A percentile compares a stretch with the other conserved stretches of the same genome.
These are phyloP conservation scores for Kuschelorhynchus macadamiae DNA, from an alignment of 2,888 invertebrate species.

Conservation along the genomic window DNA sequence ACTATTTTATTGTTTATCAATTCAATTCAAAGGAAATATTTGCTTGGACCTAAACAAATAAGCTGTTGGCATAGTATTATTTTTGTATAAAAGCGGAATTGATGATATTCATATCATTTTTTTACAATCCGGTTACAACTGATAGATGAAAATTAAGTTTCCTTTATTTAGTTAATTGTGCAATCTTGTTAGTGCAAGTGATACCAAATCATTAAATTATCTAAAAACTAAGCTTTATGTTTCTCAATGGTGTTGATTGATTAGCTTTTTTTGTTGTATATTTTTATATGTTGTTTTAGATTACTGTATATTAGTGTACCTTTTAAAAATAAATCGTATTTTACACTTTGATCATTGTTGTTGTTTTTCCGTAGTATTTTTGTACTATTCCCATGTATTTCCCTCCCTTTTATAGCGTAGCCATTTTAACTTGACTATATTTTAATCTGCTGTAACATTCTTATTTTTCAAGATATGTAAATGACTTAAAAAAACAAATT, in stretches of 20 bases:
- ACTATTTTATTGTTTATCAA: neutral
- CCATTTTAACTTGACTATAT: no score
- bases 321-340: constrained; percentile 19
- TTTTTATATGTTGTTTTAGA: constrained; percentile 29
- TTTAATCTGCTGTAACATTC: no score
- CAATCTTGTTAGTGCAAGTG: constrained; percentile 29
- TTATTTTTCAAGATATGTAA: no score
- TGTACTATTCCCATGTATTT: no score
- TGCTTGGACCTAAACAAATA: constrained; percentile 19
- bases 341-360: constrained; percentile 21
- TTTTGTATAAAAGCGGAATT: constrained; percentile 37
- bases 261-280: constrained; percentile 27
- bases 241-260: constrained; percentile 13
- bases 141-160: constrained; percentile 12
- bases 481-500: no score
- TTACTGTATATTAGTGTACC: constrained; percentile 21
- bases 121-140: constrained; percentile 20
- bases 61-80: constrained; percentile 27
- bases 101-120: constrained; percentile 43
- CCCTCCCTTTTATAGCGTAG: no score
- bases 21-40: constrained; percentile 5
- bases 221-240: constrained; percentile 31
- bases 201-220: constrained; percentile 21
- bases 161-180: constrained; percentile 29
- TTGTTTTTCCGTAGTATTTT: no score